Conservation (phyloP, 2,113 vertebrate species). For the Ptilonorhynchus violaceus region DNA sequence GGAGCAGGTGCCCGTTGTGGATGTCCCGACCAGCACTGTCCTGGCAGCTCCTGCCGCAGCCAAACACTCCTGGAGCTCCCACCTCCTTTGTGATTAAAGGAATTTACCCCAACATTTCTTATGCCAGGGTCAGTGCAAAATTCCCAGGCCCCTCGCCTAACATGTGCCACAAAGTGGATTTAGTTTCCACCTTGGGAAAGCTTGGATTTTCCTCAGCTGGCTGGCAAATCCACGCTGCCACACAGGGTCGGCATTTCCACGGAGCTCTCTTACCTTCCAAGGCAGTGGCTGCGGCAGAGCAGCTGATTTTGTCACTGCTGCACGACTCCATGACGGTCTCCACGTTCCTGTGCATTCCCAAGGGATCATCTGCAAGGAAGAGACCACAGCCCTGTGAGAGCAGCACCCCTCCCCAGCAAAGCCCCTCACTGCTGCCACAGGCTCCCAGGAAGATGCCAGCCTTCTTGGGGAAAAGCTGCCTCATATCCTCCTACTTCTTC, state of each 20-base stretch:
- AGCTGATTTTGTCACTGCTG: conserved; percentile 80
- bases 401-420: neutral
- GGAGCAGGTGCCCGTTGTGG: neutral
- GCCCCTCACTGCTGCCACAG: neutral
- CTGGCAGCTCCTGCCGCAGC: neutral
- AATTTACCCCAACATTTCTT: neutral
- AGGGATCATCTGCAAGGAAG: conserved; percentile 55
- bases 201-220: neutral
- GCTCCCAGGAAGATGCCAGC: neutral
- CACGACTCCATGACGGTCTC: conserved; percentile 81
- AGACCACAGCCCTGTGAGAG: neutral
- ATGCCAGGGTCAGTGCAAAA: neutral
- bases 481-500: neutral
- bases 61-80: neutral
- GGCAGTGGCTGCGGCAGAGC: conserved; percentile 66
- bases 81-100: neutral
- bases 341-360: conserved; percentile 68
- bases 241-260: neutral
- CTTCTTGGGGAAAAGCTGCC: neutral
- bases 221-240: neutral
- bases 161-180: neutral
- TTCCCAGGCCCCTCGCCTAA: neutral
- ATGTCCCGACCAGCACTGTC: neutral
- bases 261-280: conserved; percentile 64
- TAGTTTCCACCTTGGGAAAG: neutral